Evolutionary conservation across 2,888 invertebrate genomes (phyloP), one percentile per base, ranked within the genome.

Genomic region (Neoaliturus tenellus): DNA sequence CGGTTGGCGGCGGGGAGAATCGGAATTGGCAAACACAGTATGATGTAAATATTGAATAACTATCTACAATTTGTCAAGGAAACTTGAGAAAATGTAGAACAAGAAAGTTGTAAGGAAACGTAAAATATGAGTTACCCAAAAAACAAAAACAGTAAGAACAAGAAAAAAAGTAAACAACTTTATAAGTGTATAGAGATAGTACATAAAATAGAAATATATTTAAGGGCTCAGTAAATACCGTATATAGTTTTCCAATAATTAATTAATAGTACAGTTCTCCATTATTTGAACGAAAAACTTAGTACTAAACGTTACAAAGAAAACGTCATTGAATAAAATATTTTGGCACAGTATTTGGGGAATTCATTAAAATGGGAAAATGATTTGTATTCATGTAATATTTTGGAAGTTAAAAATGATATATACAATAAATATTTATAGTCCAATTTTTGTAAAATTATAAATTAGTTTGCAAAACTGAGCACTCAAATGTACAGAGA

Each of bases 1-100:
- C 31, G 33, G 12, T n/a, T 20, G 35, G 23, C 23, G 67, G 31
- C 31, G 33, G 33, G 33, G 17, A 62, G 5, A n/a, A 35, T 35
- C 6, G 31, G 69, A n/a, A 31, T 67, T 58, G 23, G 14, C n/a
- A 33, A 71, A 71, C 35, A 71, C 71, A 35, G 39, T 71, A 71
- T 71, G 39, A 71, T 39, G 39, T 23, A 71, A 62, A 62, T 62
- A 62, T 62, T 62, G 62, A 62, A 62, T 62, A 62, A 62, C 31
- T 62, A 62, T 62, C 62, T 62, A 62, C 62, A 62, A 62, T 62
- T 62, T 62, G 28, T 31, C 62, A 62, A 62, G 31, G 28, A 62
- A 28, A 62, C 62, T 62, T 62, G 62, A 62, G 25, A 62, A 55
- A 62, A 28, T 62, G 62, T 28, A 62, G 31, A 28, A 55, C 6